Evolutionary conservation across 2,888 invertebrate genomes (phyloP).

Genomic region (Drosophila prostipennis): DNA sequence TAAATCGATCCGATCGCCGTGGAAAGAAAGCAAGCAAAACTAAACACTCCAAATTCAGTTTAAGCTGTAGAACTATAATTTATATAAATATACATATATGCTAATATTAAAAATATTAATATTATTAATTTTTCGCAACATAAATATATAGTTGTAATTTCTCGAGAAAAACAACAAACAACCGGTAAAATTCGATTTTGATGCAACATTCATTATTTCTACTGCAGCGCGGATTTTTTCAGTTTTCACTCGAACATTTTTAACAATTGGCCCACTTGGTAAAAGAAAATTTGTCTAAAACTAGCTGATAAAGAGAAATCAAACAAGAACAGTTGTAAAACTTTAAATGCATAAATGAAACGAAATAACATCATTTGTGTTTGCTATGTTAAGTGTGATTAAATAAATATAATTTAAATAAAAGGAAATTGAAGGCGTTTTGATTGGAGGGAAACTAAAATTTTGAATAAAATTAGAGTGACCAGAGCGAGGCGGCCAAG

Average conservation of each 20-base stretch:
- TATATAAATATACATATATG: constrained; percentile 79
- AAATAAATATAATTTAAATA: constrained; percentile 73
- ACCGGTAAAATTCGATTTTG: constrained; percentile 34
- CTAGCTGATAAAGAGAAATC: constrained; percentile 52
- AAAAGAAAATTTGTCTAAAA: constrained; percentile 34
- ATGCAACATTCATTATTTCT: constrained; percentile 16
- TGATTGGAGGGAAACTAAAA: not conserved
- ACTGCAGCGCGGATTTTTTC: constrained; percentile 27
- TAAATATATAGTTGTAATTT: constrained; percentile 77
- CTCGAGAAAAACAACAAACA: constrained; percentile 42
- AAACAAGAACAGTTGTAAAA: constrained; percentile 62
- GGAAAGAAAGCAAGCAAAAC: constrained; percentile 45
- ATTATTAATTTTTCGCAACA: constrained; percentile 75
- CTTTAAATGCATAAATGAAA: constrained; percentile 58
- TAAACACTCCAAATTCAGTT: constrained; percentile 79
- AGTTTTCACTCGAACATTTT: constrained; percentile 42
- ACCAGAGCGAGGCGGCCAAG: not conserved
- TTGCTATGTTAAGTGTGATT: constrained; percentile 75
- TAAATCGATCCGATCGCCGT: constrained; percentile 44
- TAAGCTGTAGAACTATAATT: constrained; percentile 79
- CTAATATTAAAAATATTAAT: constrained; percentile 79
- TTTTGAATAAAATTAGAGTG: constrained; percentile 4
- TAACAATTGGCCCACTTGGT: constrained; percentile 31
- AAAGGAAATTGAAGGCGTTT: constrained; percentile 18
- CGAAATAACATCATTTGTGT: constrained; percentile 59